A percentile compares a stretch with the other conserved stretches of the same genome.
phyloP scores from a whole-genome alignment of 37 sponge, comb jelly and placozoan species.

The Halichondria panicea region DNA sequence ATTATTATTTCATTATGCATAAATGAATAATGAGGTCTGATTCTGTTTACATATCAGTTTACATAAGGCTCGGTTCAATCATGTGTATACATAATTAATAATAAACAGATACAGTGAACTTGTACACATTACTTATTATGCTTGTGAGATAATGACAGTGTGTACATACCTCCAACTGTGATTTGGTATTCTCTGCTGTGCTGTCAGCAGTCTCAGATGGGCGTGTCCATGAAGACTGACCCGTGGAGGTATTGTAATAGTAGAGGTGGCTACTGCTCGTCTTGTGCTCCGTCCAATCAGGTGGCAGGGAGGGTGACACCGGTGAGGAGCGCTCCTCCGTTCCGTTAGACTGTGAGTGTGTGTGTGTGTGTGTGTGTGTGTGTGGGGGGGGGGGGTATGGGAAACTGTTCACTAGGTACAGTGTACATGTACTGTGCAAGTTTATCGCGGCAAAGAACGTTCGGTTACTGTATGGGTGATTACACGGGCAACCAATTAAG shows the following conservation, averaged over 20 bases:
- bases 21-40: no score
- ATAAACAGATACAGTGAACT: background rate
- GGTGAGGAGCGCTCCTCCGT: background rate
- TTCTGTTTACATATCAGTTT: no score
- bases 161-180: background rate
- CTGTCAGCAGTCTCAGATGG: slow-evolving; percentile 8
- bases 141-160: background rate
- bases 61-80: no score
- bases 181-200: background rate
- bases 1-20: no score
- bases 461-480: no score
- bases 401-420: background rate
- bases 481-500: no score
- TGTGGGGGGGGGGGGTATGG: background rate
- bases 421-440: no score
- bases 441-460: no score
- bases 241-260: slow-evolving; percentile 67
- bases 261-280: slow-evolving; percentile 56
- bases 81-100: background rate
- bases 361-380: slow-evolving; percentile 25
- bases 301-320: slow-evolving; percentile 26
- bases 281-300: slow-evolving; percentile 75
- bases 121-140: no score
- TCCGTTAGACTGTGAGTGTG: slow-evolving; percentile 7
- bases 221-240: slow-evolving; percentile 67